A percentile compares a stretch with the other conserved stretches of the same genome.
These are phyloP conservation scores for Maccullochella peelii DNA, from an alignment of 2,113 vertebrate species.

Conservation along the genomic window DNA sequence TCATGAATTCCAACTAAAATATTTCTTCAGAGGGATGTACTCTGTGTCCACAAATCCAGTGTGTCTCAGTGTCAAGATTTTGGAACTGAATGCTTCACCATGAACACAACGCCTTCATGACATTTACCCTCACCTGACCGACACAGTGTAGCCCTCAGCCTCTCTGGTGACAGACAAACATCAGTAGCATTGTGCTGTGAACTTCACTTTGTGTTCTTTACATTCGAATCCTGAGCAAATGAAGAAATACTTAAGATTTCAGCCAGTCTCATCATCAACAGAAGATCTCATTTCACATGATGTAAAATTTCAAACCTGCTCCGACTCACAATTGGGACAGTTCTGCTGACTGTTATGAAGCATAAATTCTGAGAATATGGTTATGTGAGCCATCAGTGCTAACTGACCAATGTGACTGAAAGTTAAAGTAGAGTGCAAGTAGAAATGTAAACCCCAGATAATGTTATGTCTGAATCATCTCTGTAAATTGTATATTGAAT, in stretches of 20 bases:
- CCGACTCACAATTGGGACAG: background rate
- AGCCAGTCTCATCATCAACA: background rate
- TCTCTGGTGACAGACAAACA: background rate
- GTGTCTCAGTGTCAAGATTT: background rate
- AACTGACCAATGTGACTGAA: background rate
- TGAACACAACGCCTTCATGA: background rate
- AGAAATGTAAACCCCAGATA: too few relatives aligned
- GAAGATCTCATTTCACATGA: conserved; percentile 9
- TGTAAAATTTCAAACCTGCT: background rate
- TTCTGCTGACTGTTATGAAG: background rate
- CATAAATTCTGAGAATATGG: background rate
- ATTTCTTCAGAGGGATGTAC: background rate
- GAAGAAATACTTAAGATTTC: conserved; percentile 1
- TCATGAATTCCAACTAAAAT: background rate
- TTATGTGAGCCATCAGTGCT: background rate
- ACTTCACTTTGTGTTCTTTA: background rate
- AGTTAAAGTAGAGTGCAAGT: background rate
- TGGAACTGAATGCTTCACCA: too few relatives aligned
- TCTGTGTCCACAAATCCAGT: background rate
- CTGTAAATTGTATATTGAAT: background rate
- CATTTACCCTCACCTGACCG: background rate
- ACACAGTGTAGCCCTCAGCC: too few relatives aligned
- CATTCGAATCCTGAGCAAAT: conserved; percentile 1
- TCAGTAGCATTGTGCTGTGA: background rate
- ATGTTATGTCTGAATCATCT: background rate